A percentile compares a stretch with the other conserved stretches of the same genome.
Conservation (phyloP, 2,113 vertebrate genomes). For the Phycodurus eques region DNA sequence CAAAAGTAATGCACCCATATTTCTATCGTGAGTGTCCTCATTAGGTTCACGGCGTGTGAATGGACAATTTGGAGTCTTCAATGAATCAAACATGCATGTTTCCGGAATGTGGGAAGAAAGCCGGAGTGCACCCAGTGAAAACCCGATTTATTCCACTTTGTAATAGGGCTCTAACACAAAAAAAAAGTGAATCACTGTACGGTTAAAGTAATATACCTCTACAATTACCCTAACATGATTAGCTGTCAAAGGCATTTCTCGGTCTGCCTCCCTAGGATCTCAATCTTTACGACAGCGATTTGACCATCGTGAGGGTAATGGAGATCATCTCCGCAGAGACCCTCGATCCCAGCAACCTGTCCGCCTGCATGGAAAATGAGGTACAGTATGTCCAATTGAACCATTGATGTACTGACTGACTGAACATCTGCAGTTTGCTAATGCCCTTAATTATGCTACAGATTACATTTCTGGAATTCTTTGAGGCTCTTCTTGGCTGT, state of each 20-base stretch:
- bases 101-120: too few species aligned
- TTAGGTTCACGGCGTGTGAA: too few species aligned
- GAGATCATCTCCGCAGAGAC: constrained; percentile 75
- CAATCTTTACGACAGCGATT: constrained; percentile 70
- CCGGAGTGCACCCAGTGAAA: too few species aligned
- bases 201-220: too few species aligned
- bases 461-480: constrained; percentile 92
- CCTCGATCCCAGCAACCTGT: constrained; percentile 38
- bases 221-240: not conserved
- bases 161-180: too few species aligned
- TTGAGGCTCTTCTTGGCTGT: constrained; percentile 85
- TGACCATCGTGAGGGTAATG: constrained; percentile 76
- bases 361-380: constrained; percentile 76
- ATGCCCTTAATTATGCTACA: constrained; percentile 33
- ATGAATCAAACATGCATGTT: too few species aligned
- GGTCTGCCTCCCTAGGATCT: constrained; percentile 73
- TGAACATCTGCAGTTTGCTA: not conserved
- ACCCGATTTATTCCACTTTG: too few species aligned
- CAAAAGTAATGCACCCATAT: too few species aligned
- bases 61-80: too few species aligned
- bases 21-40: too few species aligned
- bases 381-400: constrained; percentile 49
- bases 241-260: not conserved
- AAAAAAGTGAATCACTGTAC: too few species aligned
- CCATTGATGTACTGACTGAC: not conserved